Percentiles rank a stretch among this genome's conserved stretches.
These are phyloP conservation scores for Cremastinae sp. DNA, from an alignment of 2,888 invertebrate species.

Conservation along the genomic window DNA sequence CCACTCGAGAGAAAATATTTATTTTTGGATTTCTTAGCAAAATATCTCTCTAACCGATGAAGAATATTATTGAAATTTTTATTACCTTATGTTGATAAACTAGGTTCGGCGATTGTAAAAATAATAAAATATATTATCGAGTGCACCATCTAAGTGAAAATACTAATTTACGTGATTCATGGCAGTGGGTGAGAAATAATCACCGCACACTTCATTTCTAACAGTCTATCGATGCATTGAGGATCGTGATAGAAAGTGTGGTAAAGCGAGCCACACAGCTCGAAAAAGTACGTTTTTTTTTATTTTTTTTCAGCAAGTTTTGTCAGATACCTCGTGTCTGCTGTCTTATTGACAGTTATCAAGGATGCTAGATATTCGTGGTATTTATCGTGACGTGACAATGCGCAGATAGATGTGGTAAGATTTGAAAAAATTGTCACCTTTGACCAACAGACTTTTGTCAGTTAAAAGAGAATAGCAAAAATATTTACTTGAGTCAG, in stretches of 20 bases:
- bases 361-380: conserved; percentile 29
- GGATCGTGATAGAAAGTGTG: neutral
- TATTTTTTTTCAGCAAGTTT: conserved; percentile 24
- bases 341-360: conserved; percentile 35
- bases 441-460: neutral
- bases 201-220: conserved; percentile 26
- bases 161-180: too few relatives aligned
- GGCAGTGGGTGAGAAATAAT: too few relatives aligned
- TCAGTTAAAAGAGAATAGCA: neutral
- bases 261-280: conserved; percentile 1
- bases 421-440: conserved; percentile 1
- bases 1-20: too few relatives aligned
- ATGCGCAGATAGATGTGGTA: conserved; percentile 45
- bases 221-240: conserved; percentile 24
- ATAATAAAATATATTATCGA: too few relatives aligned
- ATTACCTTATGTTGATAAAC: too few relatives aligned
- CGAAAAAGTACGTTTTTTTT: conserved; percentile 6
- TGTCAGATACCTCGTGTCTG: conserved; percentile 13
- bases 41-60: too few relatives aligned
- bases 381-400: conserved; percentile 26
- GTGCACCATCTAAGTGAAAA: too few relatives aligned
- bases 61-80: too few relatives aligned
- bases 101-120: too few relatives aligned
- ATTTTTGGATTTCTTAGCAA: too few relatives aligned
- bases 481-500: neutral